Conservation (phyloP, 2,888 invertebrate genomes). For the Callyntrura sp. region DNA sequence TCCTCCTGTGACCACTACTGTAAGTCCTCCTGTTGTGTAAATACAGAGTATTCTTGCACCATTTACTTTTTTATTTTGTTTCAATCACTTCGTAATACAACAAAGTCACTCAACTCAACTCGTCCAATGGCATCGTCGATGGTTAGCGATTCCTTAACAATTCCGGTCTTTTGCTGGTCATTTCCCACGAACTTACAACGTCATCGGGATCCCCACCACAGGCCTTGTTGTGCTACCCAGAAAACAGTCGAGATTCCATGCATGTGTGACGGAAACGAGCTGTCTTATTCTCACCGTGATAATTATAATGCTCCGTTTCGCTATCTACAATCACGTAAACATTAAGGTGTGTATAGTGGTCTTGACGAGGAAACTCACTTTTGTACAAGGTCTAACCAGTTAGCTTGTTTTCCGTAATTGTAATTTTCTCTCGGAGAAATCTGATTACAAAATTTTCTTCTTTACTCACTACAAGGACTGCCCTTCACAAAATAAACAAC, state of each 20-base stretch:
- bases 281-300: constrained; percentile 70
- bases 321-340: constrained; percentile 37
- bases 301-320: constrained; percentile 39
- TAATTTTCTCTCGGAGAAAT: constrained; percentile 48
- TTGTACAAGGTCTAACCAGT: constrained; percentile 17
- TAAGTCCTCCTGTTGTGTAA: constrained; percentile 1
- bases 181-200: constrained; percentile 71
- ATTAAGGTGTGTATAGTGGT: constrained; percentile 2
- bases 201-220: constrained; percentile 16
- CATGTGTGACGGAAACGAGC: constrained; percentile 62
- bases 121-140: constrained; percentile 7
- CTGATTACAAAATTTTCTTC: constrained; percentile 39
- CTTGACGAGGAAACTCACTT: constrained; percentile 37
- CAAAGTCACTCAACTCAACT: constrained; percentile 72
- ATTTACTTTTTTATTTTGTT: constrained; percentile 41
- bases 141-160: constrained; percentile 57
- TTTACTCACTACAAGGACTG: not conserved
- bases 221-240: constrained; percentile 23
- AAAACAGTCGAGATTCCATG: constrained; percentile 62
- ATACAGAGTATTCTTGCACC: constrained; percentile 56
- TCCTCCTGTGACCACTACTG: not conserved
- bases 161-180: constrained; percentile 74
- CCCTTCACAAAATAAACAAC: not conserved
- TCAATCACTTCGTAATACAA: constrained; percentile 46
- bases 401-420: constrained; percentile 36